Percentiles rank a stretch among this genome's conserved stretches.
These are phyloP conservation scores for Hydrotaea diabolus DNA, from an alignment of 2,888 invertebrate species.

Conservation along the genomic window DNA sequence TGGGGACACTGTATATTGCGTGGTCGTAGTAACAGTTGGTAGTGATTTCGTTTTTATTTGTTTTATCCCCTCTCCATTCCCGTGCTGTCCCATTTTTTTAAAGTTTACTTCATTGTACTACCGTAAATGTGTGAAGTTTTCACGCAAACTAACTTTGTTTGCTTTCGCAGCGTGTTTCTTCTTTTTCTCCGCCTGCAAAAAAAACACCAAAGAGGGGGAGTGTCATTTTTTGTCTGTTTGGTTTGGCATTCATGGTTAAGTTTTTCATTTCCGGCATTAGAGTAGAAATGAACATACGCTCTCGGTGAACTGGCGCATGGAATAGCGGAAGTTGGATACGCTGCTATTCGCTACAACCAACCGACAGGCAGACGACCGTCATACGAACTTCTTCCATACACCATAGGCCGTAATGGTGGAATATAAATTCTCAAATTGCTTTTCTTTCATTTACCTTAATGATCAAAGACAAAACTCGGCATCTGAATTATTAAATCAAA, in stretches of 20 bases:
- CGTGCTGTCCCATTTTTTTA: not conserved
- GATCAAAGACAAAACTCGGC: not conserved
- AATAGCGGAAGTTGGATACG: conserved; percentile 58
- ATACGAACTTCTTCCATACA: too few relatives aligned
- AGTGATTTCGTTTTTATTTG: conserved; percentile 18
- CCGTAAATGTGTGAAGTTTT: conserved; percentile 60
- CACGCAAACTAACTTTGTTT: conserved; percentile 32
- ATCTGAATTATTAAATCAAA: conserved; percentile 28
- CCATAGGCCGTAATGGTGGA: not conserved
- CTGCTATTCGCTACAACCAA: conserved; percentile 1
- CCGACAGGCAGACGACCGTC: conserved; percentile 30
- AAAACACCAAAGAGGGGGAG: conserved; percentile 24
- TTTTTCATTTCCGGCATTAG: conserved; percentile 67
- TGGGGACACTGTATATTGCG: conserved; percentile 18
- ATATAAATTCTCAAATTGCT: conserved; percentile 38
- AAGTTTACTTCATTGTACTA: conserved; percentile 56
- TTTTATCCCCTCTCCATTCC: not conserved
- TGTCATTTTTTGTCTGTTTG: conserved; percentile 55
- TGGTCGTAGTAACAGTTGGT: conserved; percentile 1
- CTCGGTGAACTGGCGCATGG: conserved; percentile 39
- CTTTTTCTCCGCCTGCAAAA: conserved; percentile 1
- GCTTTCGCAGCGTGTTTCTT: not conserved
- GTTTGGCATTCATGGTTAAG: conserved; percentile 63
- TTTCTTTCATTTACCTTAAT: conserved; percentile 27
- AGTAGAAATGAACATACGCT: conserved; percentile 37